Conservation (phyloP, 2,797 vertebrate genomes). For the Petrocephalus sullivani region DNA sequence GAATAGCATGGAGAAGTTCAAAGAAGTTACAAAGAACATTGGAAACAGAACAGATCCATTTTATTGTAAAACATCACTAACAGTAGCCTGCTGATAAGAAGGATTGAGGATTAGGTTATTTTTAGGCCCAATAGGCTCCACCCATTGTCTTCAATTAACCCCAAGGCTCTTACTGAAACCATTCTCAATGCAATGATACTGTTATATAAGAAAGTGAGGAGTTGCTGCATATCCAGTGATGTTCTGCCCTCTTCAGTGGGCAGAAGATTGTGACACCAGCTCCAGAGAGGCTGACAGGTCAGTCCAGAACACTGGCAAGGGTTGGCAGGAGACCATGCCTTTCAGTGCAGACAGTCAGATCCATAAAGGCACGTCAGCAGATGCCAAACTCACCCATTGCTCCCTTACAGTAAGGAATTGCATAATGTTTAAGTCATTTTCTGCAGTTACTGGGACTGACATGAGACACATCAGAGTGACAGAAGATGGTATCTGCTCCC, state of each 20-base stretch:
- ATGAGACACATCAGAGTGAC: background rate
- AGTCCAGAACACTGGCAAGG: background rate
- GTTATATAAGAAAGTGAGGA: constrained; percentile 48
- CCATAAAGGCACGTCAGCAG: background rate
- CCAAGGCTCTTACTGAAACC: constrained; percentile 59
- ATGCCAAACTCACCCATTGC: background rate
- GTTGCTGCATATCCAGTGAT: background rate
- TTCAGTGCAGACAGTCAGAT: background rate
- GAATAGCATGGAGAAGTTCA: background rate
- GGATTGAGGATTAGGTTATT: constrained; percentile 43
- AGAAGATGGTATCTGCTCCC: background rate
- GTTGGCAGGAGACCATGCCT: no score
- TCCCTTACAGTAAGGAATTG: background rate
- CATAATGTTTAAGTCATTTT: background rate
- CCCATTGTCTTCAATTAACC: constrained; percentile 54
- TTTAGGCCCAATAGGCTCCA: constrained; percentile 33
- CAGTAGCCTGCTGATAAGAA: constrained; percentile 18
- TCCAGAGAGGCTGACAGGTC: background rate
- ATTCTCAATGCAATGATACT: constrained; percentile 11
- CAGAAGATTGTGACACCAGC: background rate
- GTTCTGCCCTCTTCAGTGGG: background rate
- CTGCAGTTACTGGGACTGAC: background rate
- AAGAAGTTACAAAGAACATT: background rate
- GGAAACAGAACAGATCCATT: background rate
- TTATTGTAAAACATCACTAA: background rate